phyloP scores from a whole-genome alignment of 2,888 invertebrate species.

The Blera fallax region DNA sequence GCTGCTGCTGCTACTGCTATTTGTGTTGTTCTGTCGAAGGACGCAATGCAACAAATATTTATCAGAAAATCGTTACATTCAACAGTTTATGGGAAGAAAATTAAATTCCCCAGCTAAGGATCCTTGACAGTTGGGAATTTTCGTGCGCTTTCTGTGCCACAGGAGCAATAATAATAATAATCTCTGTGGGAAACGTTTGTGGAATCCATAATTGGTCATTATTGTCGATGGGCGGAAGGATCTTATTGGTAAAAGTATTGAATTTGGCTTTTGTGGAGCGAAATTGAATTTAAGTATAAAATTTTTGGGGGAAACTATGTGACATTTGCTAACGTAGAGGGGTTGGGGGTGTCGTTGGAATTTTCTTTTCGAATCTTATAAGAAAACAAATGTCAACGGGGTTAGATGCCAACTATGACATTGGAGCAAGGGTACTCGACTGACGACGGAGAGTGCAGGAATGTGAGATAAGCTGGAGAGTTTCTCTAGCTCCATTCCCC shows the following conservation, averaged over 20 bases:
- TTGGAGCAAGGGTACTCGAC: too few species aligned
- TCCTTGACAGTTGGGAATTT: constrained; percentile 39
- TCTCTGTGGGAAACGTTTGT: constrained; percentile 12
- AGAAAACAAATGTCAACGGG: too few species aligned
- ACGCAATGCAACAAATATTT: constrained; percentile 50
- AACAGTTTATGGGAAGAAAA: constrained; percentile 58
- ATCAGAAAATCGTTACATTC: constrained; percentile 36
- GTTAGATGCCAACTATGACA: too few species aligned
- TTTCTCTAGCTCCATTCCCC: too few species aligned
- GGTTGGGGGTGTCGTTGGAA: too few species aligned
- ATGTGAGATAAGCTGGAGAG: too few species aligned
- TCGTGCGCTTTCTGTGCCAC: not conserved
- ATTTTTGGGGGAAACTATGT: not conserved
- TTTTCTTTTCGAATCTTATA: too few species aligned
- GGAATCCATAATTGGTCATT: constrained; percentile 30
- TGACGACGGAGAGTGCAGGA: too few species aligned
- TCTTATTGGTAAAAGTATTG: not conserved
- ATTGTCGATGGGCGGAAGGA: not conserved
- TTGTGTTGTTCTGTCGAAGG: not conserved
- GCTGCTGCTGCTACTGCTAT: not conserved
- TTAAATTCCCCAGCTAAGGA: constrained; percentile 29
- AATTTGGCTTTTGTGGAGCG: not conserved
- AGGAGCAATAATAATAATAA: constrained; percentile 7
- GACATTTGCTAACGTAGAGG: too few species aligned
- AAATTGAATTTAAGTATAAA: not conserved